phyloP scores from a whole-genome alignment of 1,140 invertebrate species.

The Rhopalosiphum maidis region DNA sequence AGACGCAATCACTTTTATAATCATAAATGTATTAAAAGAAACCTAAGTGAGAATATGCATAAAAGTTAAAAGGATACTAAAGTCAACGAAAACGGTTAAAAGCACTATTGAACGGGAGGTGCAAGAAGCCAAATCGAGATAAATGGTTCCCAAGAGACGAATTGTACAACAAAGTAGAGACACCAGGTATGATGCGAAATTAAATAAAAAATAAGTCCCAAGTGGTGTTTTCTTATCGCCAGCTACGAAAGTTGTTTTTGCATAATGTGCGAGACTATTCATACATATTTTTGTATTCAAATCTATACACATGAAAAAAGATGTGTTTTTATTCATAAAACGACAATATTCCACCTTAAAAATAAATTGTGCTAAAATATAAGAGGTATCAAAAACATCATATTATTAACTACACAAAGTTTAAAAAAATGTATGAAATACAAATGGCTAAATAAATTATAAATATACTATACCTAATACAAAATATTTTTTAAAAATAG shows the following conservation, averaged over 20 bases:
- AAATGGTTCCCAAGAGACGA: slow-evolving; percentile 51
- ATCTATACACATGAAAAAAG: neutral
- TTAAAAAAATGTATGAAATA: neutral
- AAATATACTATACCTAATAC: neutral
- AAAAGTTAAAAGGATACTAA: slow-evolving; percentile 42
- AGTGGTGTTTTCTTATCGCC: slow-evolving; percentile 17
- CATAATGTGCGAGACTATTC: neutral
- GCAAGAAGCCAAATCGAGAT: slow-evolving; percentile 54
- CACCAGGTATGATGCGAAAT: slow-evolving; percentile 50
- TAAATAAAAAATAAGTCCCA: slow-evolving; percentile 55
- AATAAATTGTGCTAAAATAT: neutral
- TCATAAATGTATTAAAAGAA: slow-evolving; percentile 12
- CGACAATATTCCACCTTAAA: neutral
- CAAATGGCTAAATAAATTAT: neutral
- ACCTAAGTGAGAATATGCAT: slow-evolving; percentile 28
- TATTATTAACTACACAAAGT: neutral
- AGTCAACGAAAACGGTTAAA: slow-evolving; percentile 42
- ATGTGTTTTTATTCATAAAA: slow-evolving; percentile 24
- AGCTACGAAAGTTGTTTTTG: slow-evolving; percentile 21
- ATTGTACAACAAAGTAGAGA: slow-evolving; percentile 34
- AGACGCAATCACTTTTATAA: neutral
- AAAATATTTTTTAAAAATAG: neutral
- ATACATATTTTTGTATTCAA: slow-evolving; percentile 37
- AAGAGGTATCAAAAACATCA: neutral
- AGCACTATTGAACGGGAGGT: slow-evolving; percentile 9